These are phyloP conservation scores for Papilio protenor DNA, from an alignment of 2,888 invertebrate species.

Conservation along the genomic window DNA sequence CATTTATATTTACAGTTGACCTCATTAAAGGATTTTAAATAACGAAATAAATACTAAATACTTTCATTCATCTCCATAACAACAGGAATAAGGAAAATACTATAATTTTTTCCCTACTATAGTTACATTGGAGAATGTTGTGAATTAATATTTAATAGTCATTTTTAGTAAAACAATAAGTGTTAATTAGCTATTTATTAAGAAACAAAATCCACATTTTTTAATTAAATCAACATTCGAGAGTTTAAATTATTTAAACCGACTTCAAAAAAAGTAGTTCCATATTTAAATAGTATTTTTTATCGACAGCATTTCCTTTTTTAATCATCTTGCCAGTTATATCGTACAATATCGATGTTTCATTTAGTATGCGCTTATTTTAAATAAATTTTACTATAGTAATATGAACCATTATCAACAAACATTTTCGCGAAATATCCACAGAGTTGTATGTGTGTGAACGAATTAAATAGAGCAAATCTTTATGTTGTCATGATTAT, in stretches of 20 bases:
- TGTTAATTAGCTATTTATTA: slow-evolving; percentile 7
- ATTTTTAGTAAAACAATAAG: slow-evolving; percentile 5
- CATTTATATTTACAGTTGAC: slow-evolving; percentile 50
- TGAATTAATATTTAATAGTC: slow-evolving; percentile 22
- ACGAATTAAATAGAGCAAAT: neutral
- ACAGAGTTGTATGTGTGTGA: neutral
- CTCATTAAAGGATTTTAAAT: slow-evolving; percentile 44
- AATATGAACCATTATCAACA: neutral
- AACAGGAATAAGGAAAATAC: slow-evolving; percentile 1
- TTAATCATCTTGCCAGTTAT: neutral
- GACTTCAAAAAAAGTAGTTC: slow-evolving; percentile 13
- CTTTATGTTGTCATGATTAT: slow-evolving; percentile 1
- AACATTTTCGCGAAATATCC: neutral
- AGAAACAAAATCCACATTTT: neutral
- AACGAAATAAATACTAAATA: slow-evolving; percentile 44
- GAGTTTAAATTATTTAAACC: neutral
- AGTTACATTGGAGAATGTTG: slow-evolving; percentile 6
- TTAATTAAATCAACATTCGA: slow-evolving; percentile 17
- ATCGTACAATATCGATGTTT: neutral
- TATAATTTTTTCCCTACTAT: neutral
- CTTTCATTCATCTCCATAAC: slow-evolving; percentile 11
- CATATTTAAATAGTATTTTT: neutral
- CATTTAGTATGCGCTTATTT: neutral
- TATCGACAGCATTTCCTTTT: neutral
- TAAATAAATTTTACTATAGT: neutral